Base-by-base conservation (phyloP, 2,888 invertebrate species). In the Rhingia campestris region DNA sequence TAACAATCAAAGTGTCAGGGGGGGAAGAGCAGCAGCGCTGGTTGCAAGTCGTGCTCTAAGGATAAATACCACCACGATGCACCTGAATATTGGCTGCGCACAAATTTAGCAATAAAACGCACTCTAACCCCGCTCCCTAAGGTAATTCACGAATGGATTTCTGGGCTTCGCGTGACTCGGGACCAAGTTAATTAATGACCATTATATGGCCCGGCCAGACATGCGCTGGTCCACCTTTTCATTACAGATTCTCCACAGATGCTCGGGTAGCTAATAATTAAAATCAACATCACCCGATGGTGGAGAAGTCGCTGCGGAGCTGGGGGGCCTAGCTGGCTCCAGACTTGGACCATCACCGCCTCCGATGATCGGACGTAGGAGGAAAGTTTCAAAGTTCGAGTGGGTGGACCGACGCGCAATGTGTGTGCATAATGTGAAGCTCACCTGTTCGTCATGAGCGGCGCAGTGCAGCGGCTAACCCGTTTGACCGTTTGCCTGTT, bases 201-300 rank as follows among this genome's bases (percentile, higher is more conserved):
- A 84, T 84, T 84, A 84, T 75, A 70, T 51, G 59, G 73, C 69
- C 64, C 43, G 69, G 64, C 56, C 72, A 53, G 69, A 74, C 82
- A 61, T 75, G 10, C 70, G 54, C 54, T 39, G 70, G 64, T 59
- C 80, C 84, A 80, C 84, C 84, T 84, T 84, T 84, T 80, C 74
- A 84, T 84, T 84, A 80, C 66, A 74, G 80, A 84, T 84, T 75
- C 69, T 80, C 59, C 61, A 75, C 74, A 54, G 84, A 84, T 74
- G 80, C 80, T 32, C 41, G 74, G 69, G 58, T 73, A 64, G 79
- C 70, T 66, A 80, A 74, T 84, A 84, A 84, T 84, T 84, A 84
- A 84, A 84, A 80, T 61, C 80, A 79, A 79, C 82, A 82, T 79
- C 43, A 67, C 56, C 32, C 7, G 53, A 32, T 53, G 35, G n/a